These are phyloP conservation scores for Sipha flava DNA, from an alignment of 1,140 invertebrate genomes.

Conservation along the genomic window DNA sequence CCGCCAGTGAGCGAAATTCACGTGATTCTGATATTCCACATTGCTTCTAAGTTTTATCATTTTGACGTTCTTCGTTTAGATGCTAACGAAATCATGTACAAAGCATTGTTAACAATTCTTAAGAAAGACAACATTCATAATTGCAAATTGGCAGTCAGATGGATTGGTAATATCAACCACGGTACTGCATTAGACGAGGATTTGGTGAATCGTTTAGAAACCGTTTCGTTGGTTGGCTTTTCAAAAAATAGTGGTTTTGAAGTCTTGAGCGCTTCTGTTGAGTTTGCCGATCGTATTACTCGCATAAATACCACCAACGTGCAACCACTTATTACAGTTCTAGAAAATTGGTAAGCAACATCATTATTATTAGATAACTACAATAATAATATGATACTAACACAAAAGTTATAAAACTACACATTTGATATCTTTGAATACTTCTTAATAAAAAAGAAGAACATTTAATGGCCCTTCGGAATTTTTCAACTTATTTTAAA, in stretches of 20 bases:
- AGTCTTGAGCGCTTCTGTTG: background rate
- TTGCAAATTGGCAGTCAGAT: background rate
- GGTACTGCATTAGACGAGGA: background rate
- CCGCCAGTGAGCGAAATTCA: no score
- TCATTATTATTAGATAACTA: no score
- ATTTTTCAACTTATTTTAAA: no score
- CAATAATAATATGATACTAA: background rate
- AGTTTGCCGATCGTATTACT: slow-evolving; percentile 5
- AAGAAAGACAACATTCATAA: background rate
- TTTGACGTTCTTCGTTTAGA: no score
- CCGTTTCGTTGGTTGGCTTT: slow-evolving; percentile 12
- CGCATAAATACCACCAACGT: background rate
- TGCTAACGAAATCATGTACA: background rate
- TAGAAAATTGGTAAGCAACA: slow-evolving; percentile 6
- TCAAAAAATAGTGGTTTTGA: background rate
- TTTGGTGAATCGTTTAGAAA: background rate
- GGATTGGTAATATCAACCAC: background rate
- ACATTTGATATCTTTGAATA: no score
- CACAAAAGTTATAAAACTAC: no score
- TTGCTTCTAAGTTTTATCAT: no score
- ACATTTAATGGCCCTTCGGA: no score
- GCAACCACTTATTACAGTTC: background rate
- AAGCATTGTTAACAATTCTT: background rate
- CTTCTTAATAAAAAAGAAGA: no score
- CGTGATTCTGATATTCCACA: no score